These are phyloP conservation scores for Ascidia mentula DNA, from an alignment of 23 tunicate genomes.

Conservation along the genomic window DNA sequence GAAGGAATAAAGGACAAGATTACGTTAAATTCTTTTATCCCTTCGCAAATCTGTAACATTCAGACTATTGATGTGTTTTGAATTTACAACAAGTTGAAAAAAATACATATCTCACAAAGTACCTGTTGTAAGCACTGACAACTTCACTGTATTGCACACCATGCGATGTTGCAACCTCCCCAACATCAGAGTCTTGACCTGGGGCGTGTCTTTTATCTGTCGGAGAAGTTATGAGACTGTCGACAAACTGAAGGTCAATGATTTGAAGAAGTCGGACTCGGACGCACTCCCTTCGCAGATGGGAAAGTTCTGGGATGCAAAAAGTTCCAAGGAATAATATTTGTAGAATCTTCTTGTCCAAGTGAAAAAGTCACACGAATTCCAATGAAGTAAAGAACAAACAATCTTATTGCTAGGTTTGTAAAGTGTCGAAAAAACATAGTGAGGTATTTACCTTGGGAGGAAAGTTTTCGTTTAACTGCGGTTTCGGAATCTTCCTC, in stretches of 20 bases:
- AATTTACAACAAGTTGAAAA: not conserved
- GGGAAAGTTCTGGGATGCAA: constrained; percentile 28
- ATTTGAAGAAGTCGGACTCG: constrained; percentile 79
- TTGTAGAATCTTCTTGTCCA: too few relatives aligned
- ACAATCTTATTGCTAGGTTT: too few relatives aligned
- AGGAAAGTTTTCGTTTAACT: constrained; percentile 21
- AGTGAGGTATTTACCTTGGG: constrained; percentile 42
- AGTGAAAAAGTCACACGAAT: too few relatives aligned
- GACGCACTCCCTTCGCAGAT: constrained; percentile 60
- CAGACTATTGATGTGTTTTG: not conserved
- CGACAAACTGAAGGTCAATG: constrained; percentile 77
- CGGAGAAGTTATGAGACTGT: constrained; percentile 68
- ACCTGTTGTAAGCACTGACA: constrained; percentile 50
- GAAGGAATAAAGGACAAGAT: too few relatives aligned
- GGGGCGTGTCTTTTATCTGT: constrained; percentile 33
- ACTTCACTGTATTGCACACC: constrained; percentile 48
- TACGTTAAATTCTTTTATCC: too few relatives aligned
- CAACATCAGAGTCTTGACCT: not conserved
- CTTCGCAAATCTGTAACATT: too few relatives aligned
- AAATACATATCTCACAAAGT: not conserved
- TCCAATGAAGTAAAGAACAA: too few relatives aligned
- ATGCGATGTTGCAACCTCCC: not conserved
- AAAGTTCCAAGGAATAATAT: too few relatives aligned
- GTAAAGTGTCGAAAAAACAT: too few relatives aligned
- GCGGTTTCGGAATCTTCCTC: not conserved